Conservation (phyloP, 2,797 vertebrate genomes). For the Lateolabrax maculatus region DNA sequence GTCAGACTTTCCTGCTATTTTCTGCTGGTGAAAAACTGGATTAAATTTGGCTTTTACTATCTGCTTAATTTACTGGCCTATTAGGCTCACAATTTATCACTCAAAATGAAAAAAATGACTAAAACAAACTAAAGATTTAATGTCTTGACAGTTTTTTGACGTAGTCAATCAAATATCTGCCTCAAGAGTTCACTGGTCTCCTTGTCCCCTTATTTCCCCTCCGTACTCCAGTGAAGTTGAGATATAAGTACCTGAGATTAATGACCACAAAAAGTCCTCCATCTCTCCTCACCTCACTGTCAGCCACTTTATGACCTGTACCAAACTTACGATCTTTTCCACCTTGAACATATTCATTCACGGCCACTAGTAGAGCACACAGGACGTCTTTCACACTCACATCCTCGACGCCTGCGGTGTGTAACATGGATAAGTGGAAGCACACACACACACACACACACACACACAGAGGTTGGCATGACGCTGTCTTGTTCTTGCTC, state of each 20-base stretch:
- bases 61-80: too few relatives aligned
- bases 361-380: neutral
- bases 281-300: constrained; percentile 36
- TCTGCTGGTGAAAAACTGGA: neutral
- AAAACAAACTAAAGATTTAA: neutral
- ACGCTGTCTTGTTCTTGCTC: neutral
- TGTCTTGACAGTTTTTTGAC: neutral
- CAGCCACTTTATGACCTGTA: constrained; percentile 39
- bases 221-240: neutral
- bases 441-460: neutral
- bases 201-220: neutral
- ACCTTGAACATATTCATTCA: constrained; percentile 19
- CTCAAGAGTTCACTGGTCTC: neutral
- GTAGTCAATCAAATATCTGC: neutral
- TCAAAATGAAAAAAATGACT: neutral
- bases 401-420: neutral
- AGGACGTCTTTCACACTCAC: neutral
- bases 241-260: constrained; percentile 33
- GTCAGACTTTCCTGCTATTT: neutral
- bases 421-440: neutral
- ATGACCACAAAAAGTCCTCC: constrained; percentile 36
- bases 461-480: neutral
- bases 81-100: neutral
- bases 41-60: neutral
- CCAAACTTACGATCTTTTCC: constrained; percentile 28